phyloP scores from a whole-genome alignment of 2,888 invertebrate genomes.

The Cosmopolites sordidus region DNA sequence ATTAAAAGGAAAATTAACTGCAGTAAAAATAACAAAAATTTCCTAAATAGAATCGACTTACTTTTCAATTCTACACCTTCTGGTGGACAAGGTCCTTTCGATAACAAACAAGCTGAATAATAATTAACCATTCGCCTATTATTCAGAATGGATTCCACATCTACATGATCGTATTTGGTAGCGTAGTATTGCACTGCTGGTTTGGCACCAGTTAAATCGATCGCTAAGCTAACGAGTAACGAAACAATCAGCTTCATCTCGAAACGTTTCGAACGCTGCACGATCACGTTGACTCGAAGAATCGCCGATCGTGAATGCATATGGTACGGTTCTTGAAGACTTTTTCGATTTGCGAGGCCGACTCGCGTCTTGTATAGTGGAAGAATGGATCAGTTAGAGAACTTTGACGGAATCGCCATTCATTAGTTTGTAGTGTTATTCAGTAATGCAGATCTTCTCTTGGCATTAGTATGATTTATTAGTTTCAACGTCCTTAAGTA shows the following conservation, averaged over 20 bases:
- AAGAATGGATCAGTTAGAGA: constrained; percentile 1
- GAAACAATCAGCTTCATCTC: constrained; percentile 11
- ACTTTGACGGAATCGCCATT: no score
- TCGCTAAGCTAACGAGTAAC: constrained; percentile 11
- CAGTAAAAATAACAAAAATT: no score
- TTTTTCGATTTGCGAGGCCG: constrained; percentile 25
- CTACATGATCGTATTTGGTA: constrained; percentile 64
- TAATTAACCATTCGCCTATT: constrained; percentile 66
- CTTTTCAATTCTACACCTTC: constrained; percentile 69
- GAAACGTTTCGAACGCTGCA: not conserved
- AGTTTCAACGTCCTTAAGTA: no score
- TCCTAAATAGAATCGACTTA: constrained; percentile 55
- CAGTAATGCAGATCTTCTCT: no score
- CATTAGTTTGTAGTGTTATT: no score
- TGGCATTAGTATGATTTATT: no score
- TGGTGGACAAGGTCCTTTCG: constrained; percentile 64
- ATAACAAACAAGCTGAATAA: constrained; percentile 67
- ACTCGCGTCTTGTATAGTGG: constrained; percentile 8
- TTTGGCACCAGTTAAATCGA: constrained; percentile 17
- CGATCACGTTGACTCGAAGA: constrained; percentile 15
- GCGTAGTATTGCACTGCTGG: constrained; percentile 41
- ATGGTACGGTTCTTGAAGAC: constrained; percentile 14
- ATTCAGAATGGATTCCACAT: constrained; percentile 63
- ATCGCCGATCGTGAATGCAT: constrained; percentile 18
- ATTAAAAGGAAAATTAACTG: no score